These are phyloP conservation scores for Caenorhabditis sp. DNA, from an alignment of 2,888 invertebrate species.

Conservation along the genomic window DNA sequence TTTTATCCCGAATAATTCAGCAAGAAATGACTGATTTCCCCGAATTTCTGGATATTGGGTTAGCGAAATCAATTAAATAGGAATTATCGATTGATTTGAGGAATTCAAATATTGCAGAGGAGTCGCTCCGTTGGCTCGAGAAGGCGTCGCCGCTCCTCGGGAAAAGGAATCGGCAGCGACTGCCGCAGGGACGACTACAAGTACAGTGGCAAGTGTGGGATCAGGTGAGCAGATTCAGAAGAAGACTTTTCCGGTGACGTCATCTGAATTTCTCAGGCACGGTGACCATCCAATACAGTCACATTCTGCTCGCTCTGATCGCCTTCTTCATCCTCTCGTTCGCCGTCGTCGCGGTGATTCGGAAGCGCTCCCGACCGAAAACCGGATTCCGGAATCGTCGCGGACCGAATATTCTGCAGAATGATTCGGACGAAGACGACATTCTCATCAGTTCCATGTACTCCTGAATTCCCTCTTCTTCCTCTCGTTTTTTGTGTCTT, in stretches of 20 bases:
- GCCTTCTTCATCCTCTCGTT: constrained; percentile 54
- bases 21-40: constrained; percentile 64
- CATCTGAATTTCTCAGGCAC: constrained; percentile 35
- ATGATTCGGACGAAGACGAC: constrained; percentile 80
- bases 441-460: constrained; percentile 81
- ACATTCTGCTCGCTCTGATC: constrained; percentile 47
- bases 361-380: constrained; percentile 50
- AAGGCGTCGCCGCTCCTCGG: constrained; percentile 38
- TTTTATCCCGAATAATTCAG: constrained; percentile 37
- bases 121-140: constrained; percentile 45
- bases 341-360: constrained; percentile 52
- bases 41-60: constrained; percentile 34
- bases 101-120: constrained; percentile 56
- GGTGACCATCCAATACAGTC: constrained; percentile 59
- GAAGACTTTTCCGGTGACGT: no score
- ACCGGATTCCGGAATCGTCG: constrained; percentile 68
- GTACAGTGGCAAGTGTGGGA: constrained; percentile 15
- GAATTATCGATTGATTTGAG: not conserved
- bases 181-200: constrained; percentile 17
- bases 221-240: no score
- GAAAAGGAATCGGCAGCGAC: constrained; percentile 11
- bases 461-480: constrained; percentile 63
- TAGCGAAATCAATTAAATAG: not conserved
- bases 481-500: not conserved
- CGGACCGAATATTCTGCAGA: constrained; percentile 59